Conservation (phyloP, 2,113 vertebrate species). For the Sigmodon hispidus region DNA sequence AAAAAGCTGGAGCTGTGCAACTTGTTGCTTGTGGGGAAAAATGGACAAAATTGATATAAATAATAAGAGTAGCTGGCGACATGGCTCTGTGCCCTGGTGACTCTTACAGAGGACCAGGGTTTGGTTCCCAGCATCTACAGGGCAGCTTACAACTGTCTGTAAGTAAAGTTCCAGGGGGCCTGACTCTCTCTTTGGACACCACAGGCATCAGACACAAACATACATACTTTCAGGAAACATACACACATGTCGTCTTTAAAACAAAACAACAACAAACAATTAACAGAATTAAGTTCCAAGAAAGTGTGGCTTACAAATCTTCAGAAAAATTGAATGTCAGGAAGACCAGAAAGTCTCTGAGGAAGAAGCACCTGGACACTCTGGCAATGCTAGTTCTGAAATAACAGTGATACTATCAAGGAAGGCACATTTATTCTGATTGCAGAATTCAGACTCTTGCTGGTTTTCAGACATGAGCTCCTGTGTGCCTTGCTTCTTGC, state of each 20-base stretch:
- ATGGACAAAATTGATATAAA: not conserved
- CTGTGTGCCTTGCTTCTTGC: not conserved
- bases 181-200: not conserved
- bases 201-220: not conserved
- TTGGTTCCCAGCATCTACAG: not conserved
- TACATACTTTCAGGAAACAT: not conserved
- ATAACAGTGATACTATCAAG: not conserved
- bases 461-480: not conserved
- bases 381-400: not conserved
- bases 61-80: not conserved
- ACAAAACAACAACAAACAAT: not conserved
- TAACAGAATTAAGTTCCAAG: not conserved
- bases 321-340: not conserved
- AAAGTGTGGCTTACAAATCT: not conserved
- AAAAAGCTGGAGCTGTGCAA: not conserved
- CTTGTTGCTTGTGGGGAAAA: not conserved
- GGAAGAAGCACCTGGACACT: not conserved
- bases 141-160: not conserved
- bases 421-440: not conserved
- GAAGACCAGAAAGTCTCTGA: not conserved
- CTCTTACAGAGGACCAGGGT: not conserved
- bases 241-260: not conserved
- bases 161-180: not conserved
- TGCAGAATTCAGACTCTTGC: not conserved
- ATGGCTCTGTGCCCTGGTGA: not conserved